Evolutionary conservation across 2,113 vertebrate species (phyloP), one percentile per base, ranked within the genome.

Genomic region (Trochalopteron elliotii): DNA sequence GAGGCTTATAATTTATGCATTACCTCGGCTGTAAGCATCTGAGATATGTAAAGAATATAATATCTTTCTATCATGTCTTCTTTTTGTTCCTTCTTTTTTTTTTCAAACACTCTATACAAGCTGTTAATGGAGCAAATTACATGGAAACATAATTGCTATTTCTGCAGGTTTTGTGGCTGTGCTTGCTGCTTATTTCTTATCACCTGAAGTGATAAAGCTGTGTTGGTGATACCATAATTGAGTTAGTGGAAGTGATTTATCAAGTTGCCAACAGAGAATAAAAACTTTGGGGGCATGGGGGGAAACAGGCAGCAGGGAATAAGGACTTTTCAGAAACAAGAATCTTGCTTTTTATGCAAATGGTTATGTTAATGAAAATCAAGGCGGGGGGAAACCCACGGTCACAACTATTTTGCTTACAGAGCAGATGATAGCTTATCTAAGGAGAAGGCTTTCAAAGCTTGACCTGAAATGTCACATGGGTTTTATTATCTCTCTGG

Each of bases 191-290:
- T 93, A 60, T 89, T 95, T 44, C 76, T 95, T 95, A 92, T 93
- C 92, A 93, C 91, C 89, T 85, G 9, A 95, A 97, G 87, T 9
- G 65, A 96, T 93, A 95, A 97, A 89, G 63, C 64, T 8, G 1
- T 93, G 77, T 84, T 92, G 77, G 89, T 97, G 94, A 96, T 95
- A 95, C 93, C 83, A 77, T 96, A 96, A 96, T 86, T 97, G 89
- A 88, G 91, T 86, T 92, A 87, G 81, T 82, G 90, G 75, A 97
- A 93, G 81, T 50, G 75, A 97, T 97, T 92, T 95, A 93, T 95
- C 90, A 89, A 47, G 70, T 91, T 94, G 95, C 83, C 89, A 91
- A 83, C 60, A 91, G 94, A 96, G 84, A 88, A 97, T 75, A 56
- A 93, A 97, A 88, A 75, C 53, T 95, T 74, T 5, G 18, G 81